Evolutionary conservation across 2,888 invertebrate genomes (phyloP), one percentile per base, ranked within the genome.

Genomic region (Cataglyphis albicans): DNA sequence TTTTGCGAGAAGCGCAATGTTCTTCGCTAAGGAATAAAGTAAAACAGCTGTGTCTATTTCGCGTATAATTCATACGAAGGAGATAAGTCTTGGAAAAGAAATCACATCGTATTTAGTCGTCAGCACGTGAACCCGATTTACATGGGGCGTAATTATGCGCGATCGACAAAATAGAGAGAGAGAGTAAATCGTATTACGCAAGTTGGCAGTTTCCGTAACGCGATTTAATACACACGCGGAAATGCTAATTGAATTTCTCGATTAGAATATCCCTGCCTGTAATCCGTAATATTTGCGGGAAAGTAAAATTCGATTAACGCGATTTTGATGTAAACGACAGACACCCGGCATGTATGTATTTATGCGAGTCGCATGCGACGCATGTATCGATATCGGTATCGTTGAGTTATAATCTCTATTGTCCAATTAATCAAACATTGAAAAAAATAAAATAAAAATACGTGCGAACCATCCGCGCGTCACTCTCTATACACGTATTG

Each of bases 221-320:
- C 59, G 59, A 80, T 80, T 80, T 80, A 70, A 80, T 72, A 48
- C 59, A 80, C 72, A 59, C 25, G 72, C 72, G 70, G 72, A 80
- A 80, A 80, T 80, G 44, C 78, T 80, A 80, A 80, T 80, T 80
- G 78, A 80, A 80, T 80, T 80, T 59, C 78, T 80, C 72, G 78
- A 80, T 80, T 80, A 80, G 72, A 80, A 80, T 80, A 80, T 80
- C 72, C 59, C 44, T n/a, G 48, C 15, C 18, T 76, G 25, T 80
- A 72, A 72, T 72, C 72, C 44, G 59, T 68, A 72, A 70, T 80
- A 80, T 80, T 59, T 72, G 72, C 72, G 72, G 78, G 59, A 80
- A 80, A 59, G 48, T 80, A 80, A 59, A 70, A 59, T 48, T 72
- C 41, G 72, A 80, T 59, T 80, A 80, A 80, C 78, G 48, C 72